Evolutionary conservation across 2,888 invertebrate species (phyloP).

Genomic region (Odontothrips loti): DNA sequence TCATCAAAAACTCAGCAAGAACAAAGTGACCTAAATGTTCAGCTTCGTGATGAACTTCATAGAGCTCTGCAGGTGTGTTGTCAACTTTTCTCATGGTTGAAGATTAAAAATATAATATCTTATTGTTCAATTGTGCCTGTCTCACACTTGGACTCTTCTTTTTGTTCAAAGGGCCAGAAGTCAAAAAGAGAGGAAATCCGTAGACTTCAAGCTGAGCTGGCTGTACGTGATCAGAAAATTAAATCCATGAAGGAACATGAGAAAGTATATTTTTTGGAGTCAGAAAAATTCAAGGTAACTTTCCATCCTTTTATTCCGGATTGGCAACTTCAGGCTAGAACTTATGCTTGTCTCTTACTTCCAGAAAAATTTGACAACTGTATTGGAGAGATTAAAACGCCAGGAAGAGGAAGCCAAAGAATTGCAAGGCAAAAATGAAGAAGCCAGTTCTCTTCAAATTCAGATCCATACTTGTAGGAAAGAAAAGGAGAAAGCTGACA

Average conservation of each 20-base stretch:
- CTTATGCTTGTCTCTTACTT: neutral
- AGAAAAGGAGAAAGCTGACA: neutral
- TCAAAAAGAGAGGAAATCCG: conserved; percentile 3
- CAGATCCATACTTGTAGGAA: neutral
- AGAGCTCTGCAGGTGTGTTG: neutral
- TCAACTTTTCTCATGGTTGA: neutral
- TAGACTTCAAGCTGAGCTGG: neutral
- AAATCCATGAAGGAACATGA: conserved; percentile 9
- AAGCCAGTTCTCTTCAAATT: neutral
- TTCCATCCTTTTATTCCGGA: neutral
- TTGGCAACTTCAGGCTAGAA: neutral
- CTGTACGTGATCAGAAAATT: neutral
- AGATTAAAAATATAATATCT: neutral
- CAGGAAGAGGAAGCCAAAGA: conserved; percentile 3
- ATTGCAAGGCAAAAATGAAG: neutral
- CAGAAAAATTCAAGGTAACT: neutral
- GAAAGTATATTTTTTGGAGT: neutral
- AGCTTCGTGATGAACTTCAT: neutral
- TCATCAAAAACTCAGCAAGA: neutral
- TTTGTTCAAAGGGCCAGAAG: neutral
- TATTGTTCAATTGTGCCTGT: neutral
- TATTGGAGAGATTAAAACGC: neutral
- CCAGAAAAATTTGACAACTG: neutral
- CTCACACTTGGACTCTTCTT: too few species aligned
- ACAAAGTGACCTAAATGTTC: neutral